phyloP scores from a whole-genome alignment of 2,888 invertebrate genomes.

The Noctua pronuba region DNA sequence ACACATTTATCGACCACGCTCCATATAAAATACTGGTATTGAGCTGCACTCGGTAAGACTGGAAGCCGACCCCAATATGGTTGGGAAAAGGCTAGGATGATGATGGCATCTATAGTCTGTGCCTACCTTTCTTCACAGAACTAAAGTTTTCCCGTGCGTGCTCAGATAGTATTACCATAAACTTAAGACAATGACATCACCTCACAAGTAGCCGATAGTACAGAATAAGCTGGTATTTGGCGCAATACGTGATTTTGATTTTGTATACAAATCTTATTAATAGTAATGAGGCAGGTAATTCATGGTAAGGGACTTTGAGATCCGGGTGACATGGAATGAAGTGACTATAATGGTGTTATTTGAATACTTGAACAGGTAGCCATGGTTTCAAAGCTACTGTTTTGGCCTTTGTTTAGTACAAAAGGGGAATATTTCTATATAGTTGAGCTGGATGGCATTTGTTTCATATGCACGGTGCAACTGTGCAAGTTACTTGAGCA shows the following conservation, averaged over 20 bases:
- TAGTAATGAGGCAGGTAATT: constrained; percentile 55
- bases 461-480: neutral
- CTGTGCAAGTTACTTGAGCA: neutral
- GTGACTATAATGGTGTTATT: constrained; percentile 38
- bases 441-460: neutral
- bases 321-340: constrained; percentile 44
- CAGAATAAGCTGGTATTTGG: constrained; percentile 57
- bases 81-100: too few species aligned
- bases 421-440: neutral
- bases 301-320: constrained; percentile 30
- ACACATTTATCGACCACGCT: neutral
- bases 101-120: neutral
- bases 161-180: constrained; percentile 34
- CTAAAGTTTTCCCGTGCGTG: constrained; percentile 15
- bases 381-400: neutral
- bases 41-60: too few species aligned
- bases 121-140: constrained; percentile 4
- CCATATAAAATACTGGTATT: too few species aligned
- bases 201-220: constrained; percentile 24
- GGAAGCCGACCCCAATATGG: too few species aligned
- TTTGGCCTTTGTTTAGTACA: neutral
- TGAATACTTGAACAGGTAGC: constrained; percentile 28
- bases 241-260: constrained; percentile 59
- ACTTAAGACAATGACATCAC: constrained; percentile 57
- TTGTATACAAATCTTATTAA: constrained; percentile 52